A percentile compares a stretch with the other conserved stretches of the same genome.
phyloP scores from a whole-genome alignment of 2,113 vertebrate species.

The Microcebus griseorufus region DNA sequence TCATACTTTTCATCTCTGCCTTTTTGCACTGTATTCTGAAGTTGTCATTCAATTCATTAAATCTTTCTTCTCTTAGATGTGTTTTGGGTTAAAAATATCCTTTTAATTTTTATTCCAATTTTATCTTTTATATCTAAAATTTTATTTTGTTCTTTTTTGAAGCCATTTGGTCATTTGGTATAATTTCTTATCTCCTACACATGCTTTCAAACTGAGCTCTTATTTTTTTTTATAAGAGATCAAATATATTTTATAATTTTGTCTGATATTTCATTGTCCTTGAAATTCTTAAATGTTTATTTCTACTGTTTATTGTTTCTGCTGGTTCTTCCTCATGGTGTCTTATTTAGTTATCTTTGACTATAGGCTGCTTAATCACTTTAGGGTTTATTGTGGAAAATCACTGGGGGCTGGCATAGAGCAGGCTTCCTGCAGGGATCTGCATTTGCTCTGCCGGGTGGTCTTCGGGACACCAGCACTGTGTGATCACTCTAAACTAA shows the following conservation, averaged over 20 bases:
- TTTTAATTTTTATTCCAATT: not conserved
- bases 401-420: not conserved
- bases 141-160: constrained; percentile 40
- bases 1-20: not conserved
- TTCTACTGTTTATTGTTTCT: not conserved
- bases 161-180: not conserved
- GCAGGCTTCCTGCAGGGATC: not conserved
- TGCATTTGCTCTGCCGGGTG: constrained; percentile 37
- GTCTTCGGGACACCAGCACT: constrained; percentile 2
- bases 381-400: constrained; percentile 36
- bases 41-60: not conserved
- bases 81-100: not conserved
- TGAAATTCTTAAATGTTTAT: not conserved
- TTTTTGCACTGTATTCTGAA: not conserved
- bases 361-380: not conserved
- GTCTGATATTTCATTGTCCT: not conserved
- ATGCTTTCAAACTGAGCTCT: constrained; percentile 5
- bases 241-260: not conserved
- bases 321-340: not conserved
- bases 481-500: constrained; percentile 30
- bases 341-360: constrained; percentile 30
- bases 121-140: constrained; percentile 37
- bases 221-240: not conserved
- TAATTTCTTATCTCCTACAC: not conserved
- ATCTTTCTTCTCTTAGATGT: not conserved